Evolutionary conservation across 1,140 invertebrate genomes (phyloP).

Genomic region (Cheumatopsyche charites): DNA sequence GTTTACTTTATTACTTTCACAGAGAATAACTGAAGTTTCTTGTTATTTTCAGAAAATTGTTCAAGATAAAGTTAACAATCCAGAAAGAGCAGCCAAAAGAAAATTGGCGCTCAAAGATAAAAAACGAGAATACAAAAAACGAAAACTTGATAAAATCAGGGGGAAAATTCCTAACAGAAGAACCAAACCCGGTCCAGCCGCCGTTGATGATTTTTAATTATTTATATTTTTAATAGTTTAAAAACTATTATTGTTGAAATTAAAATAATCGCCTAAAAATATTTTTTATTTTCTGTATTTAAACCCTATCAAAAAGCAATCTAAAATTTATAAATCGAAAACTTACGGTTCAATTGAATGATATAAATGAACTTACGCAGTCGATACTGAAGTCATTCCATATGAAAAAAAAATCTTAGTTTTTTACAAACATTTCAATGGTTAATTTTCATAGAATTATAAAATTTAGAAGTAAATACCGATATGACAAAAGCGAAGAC

Average conservation of each 20-base stretch:
- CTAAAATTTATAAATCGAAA: too few relatives aligned
- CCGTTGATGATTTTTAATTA: slow-evolving; percentile 14
- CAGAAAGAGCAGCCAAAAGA: slow-evolving; percentile 76
- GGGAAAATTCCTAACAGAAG: slow-evolving; percentile 49
- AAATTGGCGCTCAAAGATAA: slow-evolving; percentile 77
- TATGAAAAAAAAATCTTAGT: too few relatives aligned
- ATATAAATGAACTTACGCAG: too few relatives aligned
- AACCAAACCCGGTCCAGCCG: neutral
- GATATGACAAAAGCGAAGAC: too few relatives aligned
- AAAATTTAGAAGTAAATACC: too few relatives aligned
- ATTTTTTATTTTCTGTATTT: neutral
- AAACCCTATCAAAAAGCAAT: too few relatives aligned
- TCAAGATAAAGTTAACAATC: slow-evolving; percentile 74
- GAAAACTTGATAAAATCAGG: slow-evolving; percentile 66
- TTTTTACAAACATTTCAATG: too few relatives aligned
- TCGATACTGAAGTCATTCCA: too few relatives aligned
- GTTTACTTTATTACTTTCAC: slow-evolving; percentile 50
- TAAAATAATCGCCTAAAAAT: too few relatives aligned
- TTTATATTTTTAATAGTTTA: neutral
- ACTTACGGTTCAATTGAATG: too few relatives aligned
- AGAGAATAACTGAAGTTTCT: neutral
- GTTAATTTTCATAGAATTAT: too few relatives aligned
- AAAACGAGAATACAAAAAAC: slow-evolving; percentile 76
- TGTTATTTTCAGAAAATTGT: slow-evolving; percentile 53
- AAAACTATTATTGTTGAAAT: too few relatives aligned